A percentile compares a stretch with the other conserved stretches of the same genome.
Evolutionary conservation across 2,113 vertebrate species (phyloP).

Genomic region (Stercorarius parasiticus): DNA sequence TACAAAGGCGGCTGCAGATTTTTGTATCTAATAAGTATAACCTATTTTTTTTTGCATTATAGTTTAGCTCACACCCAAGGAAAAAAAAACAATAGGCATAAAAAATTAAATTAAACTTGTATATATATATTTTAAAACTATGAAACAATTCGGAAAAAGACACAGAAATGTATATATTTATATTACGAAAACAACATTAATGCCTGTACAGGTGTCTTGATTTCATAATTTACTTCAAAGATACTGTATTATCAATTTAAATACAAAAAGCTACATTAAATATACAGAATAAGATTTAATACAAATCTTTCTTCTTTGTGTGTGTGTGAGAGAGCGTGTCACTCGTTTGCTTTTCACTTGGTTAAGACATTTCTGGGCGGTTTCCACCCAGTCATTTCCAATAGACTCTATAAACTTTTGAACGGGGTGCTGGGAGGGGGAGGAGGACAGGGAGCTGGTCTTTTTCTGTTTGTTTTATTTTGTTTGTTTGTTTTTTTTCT

Average conservation of each 20-base stretch:
- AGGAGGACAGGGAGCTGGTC: conserved; percentile 39
- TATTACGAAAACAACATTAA: conserved; percentile 87
- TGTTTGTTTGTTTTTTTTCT: conserved; percentile 54
- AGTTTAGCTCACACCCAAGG: conserved; percentile 70
- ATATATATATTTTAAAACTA: conserved; percentile 78
- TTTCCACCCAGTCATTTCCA: conserved; percentile 84
- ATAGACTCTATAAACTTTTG: conserved; percentile 90
- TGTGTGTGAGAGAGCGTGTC: conserved; percentile 9
- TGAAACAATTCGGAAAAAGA: conserved; percentile 81
- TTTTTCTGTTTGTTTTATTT: conserved; percentile 52
- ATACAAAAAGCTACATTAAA: conserved; percentile 99
- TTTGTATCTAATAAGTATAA: conserved; percentile 67
- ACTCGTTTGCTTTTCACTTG: conserved; percentile 77
- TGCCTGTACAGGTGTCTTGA: conserved; percentile 89
- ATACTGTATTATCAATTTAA: conserved; percentile 99
- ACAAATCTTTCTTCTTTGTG: conserved; percentile 87
- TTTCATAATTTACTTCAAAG: conserved; percentile 99
- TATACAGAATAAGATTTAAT: conserved; percentile 99
- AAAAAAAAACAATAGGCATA: conserved; percentile 75
- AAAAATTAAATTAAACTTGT: conserved; percentile 83
- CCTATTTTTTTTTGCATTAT: conserved; percentile 46
- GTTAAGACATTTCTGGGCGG: conserved; percentile 87
- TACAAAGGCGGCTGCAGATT: conserved; percentile 71
- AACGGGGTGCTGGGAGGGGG: conserved; percentile 62
- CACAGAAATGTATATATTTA: conserved; percentile 84